Percentiles rank a stretch among this genome's conserved stretches.
These are phyloP conservation scores for Xenopus tropicalis DNA, from an alignment of 2,113 vertebrate genomes.

Conservation along the genomic window DNA sequence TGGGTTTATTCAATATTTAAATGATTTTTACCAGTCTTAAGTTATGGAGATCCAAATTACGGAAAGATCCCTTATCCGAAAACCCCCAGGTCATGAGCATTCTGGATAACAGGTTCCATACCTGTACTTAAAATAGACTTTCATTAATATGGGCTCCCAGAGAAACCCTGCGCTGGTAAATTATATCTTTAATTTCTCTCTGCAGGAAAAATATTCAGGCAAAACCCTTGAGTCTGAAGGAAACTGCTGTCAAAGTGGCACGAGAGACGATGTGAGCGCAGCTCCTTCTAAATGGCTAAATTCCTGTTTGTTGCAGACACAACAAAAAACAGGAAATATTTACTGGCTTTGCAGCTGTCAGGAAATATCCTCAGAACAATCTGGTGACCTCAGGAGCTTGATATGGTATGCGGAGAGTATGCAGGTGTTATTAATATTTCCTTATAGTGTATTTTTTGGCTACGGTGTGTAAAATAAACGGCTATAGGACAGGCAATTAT, in stretches of 20 bases:
- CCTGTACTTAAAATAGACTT: too few species aligned
- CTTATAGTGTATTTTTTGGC: constrained; percentile 43
- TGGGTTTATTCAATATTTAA: too few species aligned
- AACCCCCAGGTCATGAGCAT: too few species aligned
- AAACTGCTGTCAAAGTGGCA: constrained; percentile 45
- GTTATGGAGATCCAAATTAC: too few species aligned
- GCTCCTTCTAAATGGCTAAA: constrained; percentile 67
- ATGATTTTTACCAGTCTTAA: too few species aligned
- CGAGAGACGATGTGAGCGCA: constrained; percentile 49
- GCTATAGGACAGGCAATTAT: constrained; percentile 24
- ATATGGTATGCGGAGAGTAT: constrained; percentile 38
- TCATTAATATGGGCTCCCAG: too few species aligned
- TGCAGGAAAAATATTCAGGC: too few species aligned
- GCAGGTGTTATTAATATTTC: constrained; percentile 47
- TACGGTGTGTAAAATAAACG: constrained; percentile 23
- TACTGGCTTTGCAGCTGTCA: constrained; percentile 90
- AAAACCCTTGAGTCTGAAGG: constrained; percentile 29
- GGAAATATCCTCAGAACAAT: constrained; percentile 74
- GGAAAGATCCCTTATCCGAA: too few species aligned
- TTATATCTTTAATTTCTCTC: too few species aligned
- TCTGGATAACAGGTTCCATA: too few species aligned
- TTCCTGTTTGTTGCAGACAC: constrained; percentile 82
- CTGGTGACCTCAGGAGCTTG: constrained; percentile 44
- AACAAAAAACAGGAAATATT: constrained; percentile 97
- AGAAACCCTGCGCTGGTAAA: too few species aligned